Evolutionary conservation across 2,888 invertebrate species (phyloP), one percentile per base, ranked within the genome.

Genomic region (Dynastes tityus): DNA sequence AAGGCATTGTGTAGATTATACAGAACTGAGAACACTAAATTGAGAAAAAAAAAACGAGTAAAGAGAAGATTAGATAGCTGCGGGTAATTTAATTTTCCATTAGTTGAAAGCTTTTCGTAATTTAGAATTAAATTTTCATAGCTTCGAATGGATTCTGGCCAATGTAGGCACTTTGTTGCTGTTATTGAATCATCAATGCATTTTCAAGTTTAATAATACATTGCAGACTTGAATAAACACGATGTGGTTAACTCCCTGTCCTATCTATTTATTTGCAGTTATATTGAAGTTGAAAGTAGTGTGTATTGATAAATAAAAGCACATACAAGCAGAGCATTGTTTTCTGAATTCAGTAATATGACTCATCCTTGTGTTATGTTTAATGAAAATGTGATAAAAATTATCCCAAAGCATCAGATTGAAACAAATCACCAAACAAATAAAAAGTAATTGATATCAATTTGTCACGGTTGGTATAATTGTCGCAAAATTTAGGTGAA

Each of bases 81-180:
- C 6, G 16, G 22, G 55, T 22, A 58, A 58, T 58, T 58, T 22
- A 58, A 58, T 58, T 58, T 58, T 58, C 55, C 55, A 58, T 58
- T 58, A 58, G 55, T 58, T 58, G 55, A 58, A 58, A 58, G 55
- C 55, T 58, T 58, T 58, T 22, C 55, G 55, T 58, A 58, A 58
- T 58, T 27, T 22, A 58, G 55, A 22, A 58, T 58, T 58, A 58
- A 58, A 22, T 22, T 58, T 58, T 58, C 55, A 58, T 58, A 27
- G 55, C 22, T 8, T 58, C n/a, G 22, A 58, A 58, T 58, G 22
- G 27, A 3, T 58, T 58, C 22, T 58, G 3, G 55, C 2, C 9
- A 58, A 58, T 8, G 22, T 22, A 9, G 45, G 11, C 11, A 45
- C 45, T 45, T 45, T 11, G 45, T 11, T 58, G 8, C n/a, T 27